Evolutionary conservation across 2,888 invertebrate species (phyloP).

Genomic region (Chorisops tibialis): DNA sequence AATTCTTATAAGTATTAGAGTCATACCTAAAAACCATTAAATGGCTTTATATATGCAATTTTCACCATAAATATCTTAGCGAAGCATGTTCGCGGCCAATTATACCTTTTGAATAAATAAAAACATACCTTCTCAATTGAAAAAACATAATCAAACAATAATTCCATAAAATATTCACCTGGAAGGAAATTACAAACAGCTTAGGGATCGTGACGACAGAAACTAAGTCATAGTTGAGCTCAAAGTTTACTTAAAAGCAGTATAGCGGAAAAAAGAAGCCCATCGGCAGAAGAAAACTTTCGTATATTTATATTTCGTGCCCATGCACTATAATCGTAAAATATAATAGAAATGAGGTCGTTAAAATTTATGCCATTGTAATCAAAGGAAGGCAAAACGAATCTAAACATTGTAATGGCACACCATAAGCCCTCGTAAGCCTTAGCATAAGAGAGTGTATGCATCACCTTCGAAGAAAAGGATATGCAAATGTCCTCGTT

Average conservation of each 20-base stretch:
- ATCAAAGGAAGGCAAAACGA: slow-evolving; percentile 6
- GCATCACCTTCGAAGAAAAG: slow-evolving; percentile 24
- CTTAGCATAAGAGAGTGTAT: slow-evolving; percentile 2
- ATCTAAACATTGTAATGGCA: not conserved
- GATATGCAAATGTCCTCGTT: slow-evolving; percentile 27
- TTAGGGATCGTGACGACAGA: slow-evolving; percentile 10
- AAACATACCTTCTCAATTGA: too few relatives aligned
- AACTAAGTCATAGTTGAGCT: slow-evolving; percentile 5
- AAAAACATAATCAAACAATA: not conserved
- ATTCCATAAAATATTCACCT: slow-evolving; percentile 8
- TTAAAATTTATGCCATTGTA: slow-evolving; percentile 31
- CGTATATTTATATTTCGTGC: too few relatives aligned
- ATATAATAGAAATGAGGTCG: slow-evolving; percentile 30
- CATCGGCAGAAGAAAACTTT: slow-evolving; percentile 10
- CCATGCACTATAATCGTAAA: slow-evolving; percentile 29
- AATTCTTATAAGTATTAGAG: too few relatives aligned
- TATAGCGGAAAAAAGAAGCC: too few relatives aligned
- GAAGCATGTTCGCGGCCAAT: too few relatives aligned
- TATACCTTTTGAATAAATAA: too few relatives aligned
- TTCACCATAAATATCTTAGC: too few relatives aligned
- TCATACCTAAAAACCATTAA: too few relatives aligned
- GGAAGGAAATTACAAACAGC: slow-evolving; percentile 12
- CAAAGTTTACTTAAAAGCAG: slow-evolving; percentile 4
- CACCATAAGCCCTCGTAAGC: not conserved
- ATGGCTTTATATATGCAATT: too few relatives aligned